Base-by-base conservation (phyloP, 2,113 vertebrate species). In the Mirza zaza region DNA sequence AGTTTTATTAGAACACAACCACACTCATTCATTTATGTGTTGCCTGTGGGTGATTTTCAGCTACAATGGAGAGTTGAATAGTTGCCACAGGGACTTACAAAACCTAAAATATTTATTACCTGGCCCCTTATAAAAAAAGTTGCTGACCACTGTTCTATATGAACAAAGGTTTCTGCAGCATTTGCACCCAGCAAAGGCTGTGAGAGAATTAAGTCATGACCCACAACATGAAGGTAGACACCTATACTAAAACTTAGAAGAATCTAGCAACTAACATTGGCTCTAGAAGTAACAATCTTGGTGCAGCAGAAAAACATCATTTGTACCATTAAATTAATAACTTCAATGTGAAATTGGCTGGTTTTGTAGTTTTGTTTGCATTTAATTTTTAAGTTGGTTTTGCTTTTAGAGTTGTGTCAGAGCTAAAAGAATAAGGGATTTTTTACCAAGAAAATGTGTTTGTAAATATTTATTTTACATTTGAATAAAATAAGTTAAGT, bases 341-440 rank as follows among this genome's bases (percentile, higher is more conserved):
- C 50, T 45, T 52, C 71, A 79, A 65, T 59, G 18, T 91, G 36
- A 83, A 80, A 84, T 23, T 17, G 8, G 59, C 6, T 27, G 21
- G 20, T 36, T 32, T 86, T 76, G 27, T 23, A 12, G 10, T 67
- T 59, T 61, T 75, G 32, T 42, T 90, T 63, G 50, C n/a, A 83
- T 80, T 82, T 75, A 42, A 55, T 59, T 90, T 86, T 86, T 52
- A 55, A 70, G 6, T 45, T 83, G 65, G 36, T 65, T 77, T 70
- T 95, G 21, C 23, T 71, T 97, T 95, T 86, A 85, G 45, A 95
- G 25, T 75, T 94, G 29, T 21, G 0, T 57, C 63, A 95, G 21
- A 77, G 11, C 14, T 73, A 65, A 65, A 84, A 92, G 59, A 87
- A 76, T 12, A 23, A 63, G 32, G 29, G 57, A 7, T 25, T 27